Percentiles rank a stretch among this genome's conserved stretches.
Conservation (phyloP, 2,888 invertebrate species). For the Tachystola acroxantha region DNA sequence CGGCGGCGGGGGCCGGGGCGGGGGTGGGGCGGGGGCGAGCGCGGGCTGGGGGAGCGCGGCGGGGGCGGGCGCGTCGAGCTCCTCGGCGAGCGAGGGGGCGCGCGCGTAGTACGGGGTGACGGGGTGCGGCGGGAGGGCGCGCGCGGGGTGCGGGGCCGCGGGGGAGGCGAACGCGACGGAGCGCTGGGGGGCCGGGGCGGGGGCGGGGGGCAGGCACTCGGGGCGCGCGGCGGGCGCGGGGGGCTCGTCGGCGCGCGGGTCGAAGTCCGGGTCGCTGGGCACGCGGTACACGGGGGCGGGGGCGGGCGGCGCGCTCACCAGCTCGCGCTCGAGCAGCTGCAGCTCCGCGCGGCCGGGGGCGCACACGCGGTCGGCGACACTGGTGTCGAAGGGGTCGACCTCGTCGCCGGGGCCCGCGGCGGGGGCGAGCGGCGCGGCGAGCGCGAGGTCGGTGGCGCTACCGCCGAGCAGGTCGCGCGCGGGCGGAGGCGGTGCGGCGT, state of each 20-base stretch:
- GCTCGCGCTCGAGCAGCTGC: conserved; percentile 87
- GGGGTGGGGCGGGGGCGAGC: conserved; percentile 72
- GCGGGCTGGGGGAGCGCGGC: conserved; percentile 40
- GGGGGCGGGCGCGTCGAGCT: not conserved
- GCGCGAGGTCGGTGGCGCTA: conserved; percentile 85
- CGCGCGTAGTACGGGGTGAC: not conserved
- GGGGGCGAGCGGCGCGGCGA: conserved; percentile 84
- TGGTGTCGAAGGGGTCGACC: conserved; percentile 93
- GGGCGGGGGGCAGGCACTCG: conserved; percentile 74
- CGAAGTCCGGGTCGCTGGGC: conserved; percentile 88
- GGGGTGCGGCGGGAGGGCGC: conserved; percentile 74
- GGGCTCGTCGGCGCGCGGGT: conserved; percentile 85
- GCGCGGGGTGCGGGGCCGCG: conserved; percentile 72
- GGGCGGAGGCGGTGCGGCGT: conserved; percentile 57
- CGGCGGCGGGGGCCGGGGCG: conserved; percentile 42
- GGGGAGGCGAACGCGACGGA: conserved; percentile 76
- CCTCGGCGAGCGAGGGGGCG: not conserved
- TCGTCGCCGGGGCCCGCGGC: conserved; percentile 74
- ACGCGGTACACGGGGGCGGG: conserved; percentile 52
- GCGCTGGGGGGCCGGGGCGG: too few relatives aligned
- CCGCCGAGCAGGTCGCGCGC: conserved; percentile 84
- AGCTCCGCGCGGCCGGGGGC: conserved; percentile 88
- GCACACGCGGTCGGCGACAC: conserved; percentile 83
- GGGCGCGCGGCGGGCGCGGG: conserved; percentile 79
- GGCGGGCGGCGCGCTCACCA: conserved; percentile 74